phyloP scores from a whole-genome alignment of 2,113 vertebrate species.

The Synodontis membranacea region DNA sequence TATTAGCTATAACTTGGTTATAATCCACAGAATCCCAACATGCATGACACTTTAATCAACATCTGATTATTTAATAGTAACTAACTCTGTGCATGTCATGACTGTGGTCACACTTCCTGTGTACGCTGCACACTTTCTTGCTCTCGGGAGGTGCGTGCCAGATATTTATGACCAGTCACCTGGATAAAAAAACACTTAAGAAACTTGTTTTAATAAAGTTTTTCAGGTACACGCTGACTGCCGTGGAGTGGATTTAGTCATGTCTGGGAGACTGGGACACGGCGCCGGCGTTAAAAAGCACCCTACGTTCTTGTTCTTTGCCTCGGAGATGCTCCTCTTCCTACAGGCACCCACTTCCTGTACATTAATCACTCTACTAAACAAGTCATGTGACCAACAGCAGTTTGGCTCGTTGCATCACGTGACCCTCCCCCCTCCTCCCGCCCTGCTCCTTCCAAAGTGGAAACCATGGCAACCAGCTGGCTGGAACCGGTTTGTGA shows the following conservation, averaged over 20 bases:
- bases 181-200: background rate
- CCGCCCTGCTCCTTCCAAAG: constrained; percentile 72
- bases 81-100: background rate
- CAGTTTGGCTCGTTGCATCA: constrained; percentile 72
- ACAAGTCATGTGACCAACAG: constrained; percentile 80
- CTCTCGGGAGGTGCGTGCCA: background rate
- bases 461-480: constrained; percentile 86
- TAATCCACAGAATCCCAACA: no score
- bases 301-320: constrained; percentile 19
- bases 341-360: constrained; percentile 75
- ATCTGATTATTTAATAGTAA: background rate
- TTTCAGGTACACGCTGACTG: background rate
- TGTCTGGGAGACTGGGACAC: background rate
- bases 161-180: background rate
- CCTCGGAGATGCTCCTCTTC: constrained; percentile 42
- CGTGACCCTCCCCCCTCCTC: constrained; percentile 69
- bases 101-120: constrained; percentile 15
- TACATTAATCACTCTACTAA: constrained; percentile 81
- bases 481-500: constrained; percentile 83
- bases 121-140: background rate
- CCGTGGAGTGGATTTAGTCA: no score
- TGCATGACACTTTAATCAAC: background rate
- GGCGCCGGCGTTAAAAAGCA: background rate
- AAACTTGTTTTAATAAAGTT: constrained; percentile 2
- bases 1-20: background rate